These are phyloP conservation scores for Scaptomyza cyrtandrae DNA, from an alignment of 2,888 invertebrate genomes.

Conservation along the genomic window DNA sequence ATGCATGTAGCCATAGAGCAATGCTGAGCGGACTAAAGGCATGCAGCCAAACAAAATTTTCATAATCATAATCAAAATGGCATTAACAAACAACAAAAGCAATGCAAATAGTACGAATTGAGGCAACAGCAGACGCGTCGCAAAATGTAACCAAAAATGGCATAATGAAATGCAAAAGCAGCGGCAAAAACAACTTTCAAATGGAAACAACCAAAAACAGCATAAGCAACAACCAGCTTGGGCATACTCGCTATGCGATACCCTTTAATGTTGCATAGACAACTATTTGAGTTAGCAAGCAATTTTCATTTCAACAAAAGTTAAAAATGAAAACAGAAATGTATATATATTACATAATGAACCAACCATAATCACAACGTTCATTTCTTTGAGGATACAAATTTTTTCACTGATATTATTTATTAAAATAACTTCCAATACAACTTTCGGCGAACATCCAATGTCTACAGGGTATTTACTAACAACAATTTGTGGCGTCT, in stretches of 20 bases:
- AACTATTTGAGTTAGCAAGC: too few species aligned
- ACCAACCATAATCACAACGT: too few species aligned
- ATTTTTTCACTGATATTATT: too few species aligned
- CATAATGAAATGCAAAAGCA: conserved; percentile 73
- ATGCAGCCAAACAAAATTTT: conserved; percentile 68
- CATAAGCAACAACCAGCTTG: background rate
- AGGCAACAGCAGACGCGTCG: conserved; percentile 70
- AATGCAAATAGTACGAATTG: conserved; percentile 71
- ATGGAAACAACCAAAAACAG: conserved; percentile 33
- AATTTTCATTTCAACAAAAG: too few species aligned
- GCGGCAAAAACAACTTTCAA: conserved; percentile 49
- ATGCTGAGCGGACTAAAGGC: conserved; percentile 8
- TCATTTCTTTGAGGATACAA: too few species aligned
- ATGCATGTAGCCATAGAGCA: background rate
- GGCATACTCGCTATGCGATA: background rate
- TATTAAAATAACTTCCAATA: background rate
- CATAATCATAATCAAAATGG: conserved; percentile 81
- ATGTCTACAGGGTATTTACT: conserved; percentile 24
- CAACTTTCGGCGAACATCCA: background rate
- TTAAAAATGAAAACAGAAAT: too few species aligned
- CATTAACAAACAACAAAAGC: conserved; percentile 80
- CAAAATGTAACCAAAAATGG: conserved; percentile 76
- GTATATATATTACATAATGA: too few species aligned
- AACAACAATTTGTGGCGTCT: conserved; percentile 54
- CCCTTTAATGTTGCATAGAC: background rate